phyloP scores from a whole-genome alignment of 2,113 vertebrate species.

The Corvus moneduloides region DNA sequence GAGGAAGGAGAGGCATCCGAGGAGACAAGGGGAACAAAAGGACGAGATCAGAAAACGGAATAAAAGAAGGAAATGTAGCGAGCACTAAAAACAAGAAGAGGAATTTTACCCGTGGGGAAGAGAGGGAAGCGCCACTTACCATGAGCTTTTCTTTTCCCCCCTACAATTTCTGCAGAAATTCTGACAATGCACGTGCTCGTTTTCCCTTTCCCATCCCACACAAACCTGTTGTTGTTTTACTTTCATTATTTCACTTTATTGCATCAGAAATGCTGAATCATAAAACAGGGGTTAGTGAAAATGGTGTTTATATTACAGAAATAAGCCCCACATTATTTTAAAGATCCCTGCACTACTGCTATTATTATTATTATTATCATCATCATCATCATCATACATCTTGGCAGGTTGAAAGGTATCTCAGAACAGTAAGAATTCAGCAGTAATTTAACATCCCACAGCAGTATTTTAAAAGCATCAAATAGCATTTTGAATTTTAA shows the following conservation, averaged over 20 bases:
- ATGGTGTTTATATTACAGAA: constrained; percentile 54
- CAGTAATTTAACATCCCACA: constrained; percentile 58
- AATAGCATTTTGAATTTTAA: constrained; percentile 56
- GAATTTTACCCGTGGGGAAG: background rate
- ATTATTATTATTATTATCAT: constrained; percentile 22
- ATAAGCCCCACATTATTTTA: constrained; percentile 30
- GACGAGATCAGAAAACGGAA: constrained; percentile 19
- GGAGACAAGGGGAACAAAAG: constrained; percentile 47
- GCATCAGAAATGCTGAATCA: constrained; percentile 62
- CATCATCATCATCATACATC: constrained; percentile 20
- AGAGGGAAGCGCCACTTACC: background rate
- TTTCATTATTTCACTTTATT: constrained; percentile 44
- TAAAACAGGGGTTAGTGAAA: constrained; percentile 40
- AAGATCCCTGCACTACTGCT: constrained; percentile 19
- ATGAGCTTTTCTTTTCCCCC: background rate
- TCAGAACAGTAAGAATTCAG: constrained; percentile 46
- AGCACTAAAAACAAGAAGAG: constrained; percentile 43
- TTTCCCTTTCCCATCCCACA: constrained; percentile 36
- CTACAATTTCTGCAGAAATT: constrained; percentile 28
- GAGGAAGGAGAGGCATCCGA: background rate
- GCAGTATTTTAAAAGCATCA: constrained; percentile 28
- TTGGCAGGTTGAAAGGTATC: constrained; percentile 66
- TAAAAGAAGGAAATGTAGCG: constrained; percentile 18
- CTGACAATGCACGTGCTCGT: constrained; percentile 10
- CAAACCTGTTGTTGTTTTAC: constrained; percentile 62